Percentiles rank a stretch among this genome's conserved stretches.
Conservation (phyloP, 2,888 invertebrate species). For the Acrobasis repandana region DNA sequence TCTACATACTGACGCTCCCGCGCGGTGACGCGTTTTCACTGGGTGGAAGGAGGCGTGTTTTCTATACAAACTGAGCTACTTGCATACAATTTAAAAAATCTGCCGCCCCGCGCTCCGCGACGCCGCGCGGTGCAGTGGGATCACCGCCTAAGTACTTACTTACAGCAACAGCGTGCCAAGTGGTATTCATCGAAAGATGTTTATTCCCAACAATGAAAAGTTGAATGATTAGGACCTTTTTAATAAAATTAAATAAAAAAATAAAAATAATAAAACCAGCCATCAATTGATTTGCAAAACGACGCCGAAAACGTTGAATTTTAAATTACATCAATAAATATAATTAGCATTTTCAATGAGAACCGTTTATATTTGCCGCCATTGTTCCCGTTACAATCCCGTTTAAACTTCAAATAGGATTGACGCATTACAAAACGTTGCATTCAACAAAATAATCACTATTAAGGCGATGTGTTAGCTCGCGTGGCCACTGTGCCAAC, state of each 20-base stretch:
- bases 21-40: too few species aligned
- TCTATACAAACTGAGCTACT: too few species aligned
- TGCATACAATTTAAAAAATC: too few species aligned
- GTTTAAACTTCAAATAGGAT: constrained; percentile 1
- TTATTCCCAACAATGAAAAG: neutral
- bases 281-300: neutral
- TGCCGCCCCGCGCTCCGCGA: too few species aligned
- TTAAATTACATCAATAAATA: constrained; percentile 5
- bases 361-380: neutral
- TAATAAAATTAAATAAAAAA: neutral
- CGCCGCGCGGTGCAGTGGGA: too few species aligned
- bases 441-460: constrained; percentile 10
- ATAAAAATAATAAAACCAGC: neutral
- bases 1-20: too few species aligned
- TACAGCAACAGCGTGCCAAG: too few species aligned
- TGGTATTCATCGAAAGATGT: neutral
- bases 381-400: neutral
- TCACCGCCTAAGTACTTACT: too few species aligned
- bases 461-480: neutral
- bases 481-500: neutral
- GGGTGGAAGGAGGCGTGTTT: too few species aligned
- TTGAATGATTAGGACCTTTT: neutral
- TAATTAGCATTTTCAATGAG: constrained; percentile 1
- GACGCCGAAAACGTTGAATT: neutral
- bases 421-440: constrained; percentile 1